Evolutionary conservation across 2,113 vertebrate species (phyloP), one percentile per base, ranked within the genome.

Genomic region (Polypterus senegalus): DNA sequence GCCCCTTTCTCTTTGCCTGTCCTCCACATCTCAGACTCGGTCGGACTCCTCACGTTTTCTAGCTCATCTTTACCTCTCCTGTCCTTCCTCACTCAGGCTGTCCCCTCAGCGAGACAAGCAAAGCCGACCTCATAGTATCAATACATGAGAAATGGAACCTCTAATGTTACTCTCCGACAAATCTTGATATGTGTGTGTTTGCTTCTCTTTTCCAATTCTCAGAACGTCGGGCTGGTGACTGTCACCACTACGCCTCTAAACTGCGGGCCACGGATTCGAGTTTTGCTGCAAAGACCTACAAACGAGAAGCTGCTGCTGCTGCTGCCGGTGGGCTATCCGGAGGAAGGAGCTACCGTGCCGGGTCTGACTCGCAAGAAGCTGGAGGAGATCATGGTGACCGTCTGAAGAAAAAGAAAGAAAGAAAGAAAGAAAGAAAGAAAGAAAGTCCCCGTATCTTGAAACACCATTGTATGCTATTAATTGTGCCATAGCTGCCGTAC

Each of bases 221-320:
- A 98, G 96, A 94, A 97, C 0, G 92, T 65, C 0, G 96, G 94
- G 3, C 86, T 98, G 51, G 91, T 90, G 59, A 97, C 94, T 0
- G 92, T 97, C 68, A 94, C 94, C 0, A 80, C 94, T 5, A 97
- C 93, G 0, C 94, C 94, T 4, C 82, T 99, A 60, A 99, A 99
- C 81, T 98, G n/a, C n/a, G n/a, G n/a, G n/a, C n/a, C n/a, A n/a
- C 86, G 87, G 9, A 88, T 99, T 49, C 82, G 91, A 55, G 48
- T 63, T 4, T 81, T 99, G 57, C 88, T 99, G 47, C 80, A 68
- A 5, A 87, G 94, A 0, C 94, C 94, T 0, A 61, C 66, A 1
- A 93, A 96, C 0, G 94, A 99, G 76, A 99, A 99, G 72, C 79
- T 99, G 43, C 80, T 99, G 69, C 49, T 99, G 81, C 73, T 99